Conservation (phyloP, 2,888 invertebrate species). For the Cataglyphis altisquamis region DNA sequence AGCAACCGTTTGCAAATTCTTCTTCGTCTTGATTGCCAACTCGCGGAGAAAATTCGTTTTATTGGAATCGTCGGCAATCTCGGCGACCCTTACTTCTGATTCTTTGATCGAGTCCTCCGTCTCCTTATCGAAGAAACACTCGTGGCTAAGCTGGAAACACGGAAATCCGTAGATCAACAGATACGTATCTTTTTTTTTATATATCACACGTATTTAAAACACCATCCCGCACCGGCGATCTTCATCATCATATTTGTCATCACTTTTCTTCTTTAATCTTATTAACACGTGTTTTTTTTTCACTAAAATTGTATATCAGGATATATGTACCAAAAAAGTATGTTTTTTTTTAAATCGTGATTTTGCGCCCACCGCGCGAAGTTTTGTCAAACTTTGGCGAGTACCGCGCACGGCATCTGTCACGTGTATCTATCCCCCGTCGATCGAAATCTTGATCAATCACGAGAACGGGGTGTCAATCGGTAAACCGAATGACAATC, state of each 20-base stretch:
- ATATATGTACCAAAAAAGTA: background rate
- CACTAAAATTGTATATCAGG: background rate
- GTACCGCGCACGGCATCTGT: conserved; percentile 30
- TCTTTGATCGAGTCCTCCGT: conserved; percentile 67
- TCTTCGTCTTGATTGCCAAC: conserved; percentile 81
- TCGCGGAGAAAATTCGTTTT: conserved; percentile 84
- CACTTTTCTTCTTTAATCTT: background rate
- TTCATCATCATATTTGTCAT: background rate
- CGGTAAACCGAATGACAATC: background rate
- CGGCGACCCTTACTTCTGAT: conserved; percentile 61
- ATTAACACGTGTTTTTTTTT: background rate
- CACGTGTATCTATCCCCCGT: conserved; percentile 44
- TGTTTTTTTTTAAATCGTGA: conserved; percentile 15
- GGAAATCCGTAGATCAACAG: conserved; percentile 11
- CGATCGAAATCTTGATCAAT: conserved; percentile 52
- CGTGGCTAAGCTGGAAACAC: conserved; percentile 18
- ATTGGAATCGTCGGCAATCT: conserved; percentile 80
- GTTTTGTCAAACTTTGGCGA: conserved; percentile 40
- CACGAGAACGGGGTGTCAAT: background rate
- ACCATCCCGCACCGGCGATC: background rate
- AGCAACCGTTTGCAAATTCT: conserved; percentile 85
- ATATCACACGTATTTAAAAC: conserved; percentile 36
- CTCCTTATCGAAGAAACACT: conserved; percentile 27
- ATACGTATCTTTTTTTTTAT: background rate
- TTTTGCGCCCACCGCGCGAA: conserved; percentile 45